A percentile compares a stretch with the other conserved stretches of the same genome.
phyloP scores from a whole-genome alignment of 2,888 invertebrate genomes.

The Peribatodes rhomboidaria region DNA sequence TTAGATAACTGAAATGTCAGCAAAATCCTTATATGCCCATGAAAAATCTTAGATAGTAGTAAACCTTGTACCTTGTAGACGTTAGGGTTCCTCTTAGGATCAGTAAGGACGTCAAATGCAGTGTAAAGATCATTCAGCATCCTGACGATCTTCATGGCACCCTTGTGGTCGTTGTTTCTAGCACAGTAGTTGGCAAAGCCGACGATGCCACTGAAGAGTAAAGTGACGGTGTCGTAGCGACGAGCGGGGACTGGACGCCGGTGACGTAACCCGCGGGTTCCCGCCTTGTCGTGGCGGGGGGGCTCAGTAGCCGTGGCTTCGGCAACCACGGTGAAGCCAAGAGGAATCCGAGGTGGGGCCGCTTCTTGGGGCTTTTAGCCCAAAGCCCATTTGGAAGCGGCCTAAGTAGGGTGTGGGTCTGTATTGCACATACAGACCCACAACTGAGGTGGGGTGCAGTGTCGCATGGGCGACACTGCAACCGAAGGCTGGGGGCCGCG shows the following conservation, averaged over 20 bases:
- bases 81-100: slow-evolving; percentile 96
- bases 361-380: too few relatives aligned
- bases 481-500: too few relatives aligned
- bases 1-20: neutral
- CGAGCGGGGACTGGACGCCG: slow-evolving; percentile 95
- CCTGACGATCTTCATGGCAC: slow-evolving; percentile 98
- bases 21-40: neutral
- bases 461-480: too few relatives aligned
- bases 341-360: too few relatives aligned
- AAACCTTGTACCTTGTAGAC: slow-evolving; percentile 93
- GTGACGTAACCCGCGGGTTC: slow-evolving; percentile 96
- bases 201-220: slow-evolving; percentile 96
- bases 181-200: slow-evolving; percentile 97
- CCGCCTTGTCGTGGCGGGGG: too few relatives aligned
- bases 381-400: too few relatives aligned
- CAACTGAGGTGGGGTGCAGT: too few relatives aligned
- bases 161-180: slow-evolving; percentile 95
- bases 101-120: slow-evolving; percentile 96
- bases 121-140: slow-evolving; percentile 97
- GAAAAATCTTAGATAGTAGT: neutral
- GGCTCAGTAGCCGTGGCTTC: too few relatives aligned
- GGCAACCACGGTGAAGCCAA: too few relatives aligned
- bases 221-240: slow-evolving; percentile 95
- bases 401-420: too few relatives aligned
- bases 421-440: too few relatives aligned